Evolutionary conservation across 2,888 invertebrate species (phyloP), one percentile per base, ranked within the genome.

Genomic region (Dicroscelio sp.): DNA sequence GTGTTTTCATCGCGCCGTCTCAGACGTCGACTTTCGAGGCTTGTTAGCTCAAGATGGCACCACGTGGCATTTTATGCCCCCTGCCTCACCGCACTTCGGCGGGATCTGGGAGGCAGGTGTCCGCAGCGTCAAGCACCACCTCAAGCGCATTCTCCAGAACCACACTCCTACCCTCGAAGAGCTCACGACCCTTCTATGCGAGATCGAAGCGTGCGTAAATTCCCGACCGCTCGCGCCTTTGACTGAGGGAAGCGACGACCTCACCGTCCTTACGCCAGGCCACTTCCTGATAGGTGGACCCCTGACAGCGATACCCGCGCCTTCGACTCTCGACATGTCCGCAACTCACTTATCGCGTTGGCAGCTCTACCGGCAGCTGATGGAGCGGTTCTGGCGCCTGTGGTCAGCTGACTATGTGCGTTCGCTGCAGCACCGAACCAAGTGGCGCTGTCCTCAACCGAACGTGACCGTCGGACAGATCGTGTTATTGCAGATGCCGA

Each of bases 321-420:
- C 60, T n/a, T 52, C n/a, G 4, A 17, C n/a, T 5, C n/a, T 52
- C 20, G 52, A 38, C 67, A n/a, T 14, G 8, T 55, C 55, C 8
- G 55, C n/a, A 5, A 17, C 55, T 23, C 20, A n/a, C 14, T 60
- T 60, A 60, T 65, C 65, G 33, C 63, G 79, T 10, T 79, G 79
- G 78, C 33, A 27, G n/a, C 27, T 27, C 0, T 78, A 27, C 27
- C 60, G 43, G 30, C 17, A 8, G 4, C 63, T 79, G 14, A 31
- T 25, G 2, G 79, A 79, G 27, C 60, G 43, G 2, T 78, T 78
- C 25, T 79, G 79, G 79, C 38, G 25, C 2, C 33, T 8, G 48
- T 79, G 79, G 48, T 65, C 65, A 12, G 38, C 60, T 3, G 78
- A 78, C n/a, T 78, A 78, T n/a, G 30, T 63, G 25, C 38, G 38